Evolutionary conservation across 2,113 vertebrate genomes (phyloP).

Genomic region (Neotragus pygmaeus): DNA sequence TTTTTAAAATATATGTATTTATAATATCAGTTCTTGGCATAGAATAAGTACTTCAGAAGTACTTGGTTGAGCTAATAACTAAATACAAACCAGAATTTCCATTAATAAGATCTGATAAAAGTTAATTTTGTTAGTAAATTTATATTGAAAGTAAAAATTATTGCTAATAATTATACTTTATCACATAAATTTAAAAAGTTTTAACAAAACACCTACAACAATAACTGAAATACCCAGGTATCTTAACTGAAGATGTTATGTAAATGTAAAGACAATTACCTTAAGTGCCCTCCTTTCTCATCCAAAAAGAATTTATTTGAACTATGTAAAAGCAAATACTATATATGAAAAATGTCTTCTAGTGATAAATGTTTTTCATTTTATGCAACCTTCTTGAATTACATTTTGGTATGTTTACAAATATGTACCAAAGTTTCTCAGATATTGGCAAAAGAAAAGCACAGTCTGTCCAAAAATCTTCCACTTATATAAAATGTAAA

Average conservation of each 20-base stretch:
- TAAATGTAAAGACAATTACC: constrained; percentile 26
- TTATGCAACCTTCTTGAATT: constrained; percentile 34
- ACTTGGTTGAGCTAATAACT: not conserved
- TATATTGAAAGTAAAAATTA: not conserved
- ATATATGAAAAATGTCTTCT: constrained; percentile 30
- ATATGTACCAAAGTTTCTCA: constrained; percentile 27
- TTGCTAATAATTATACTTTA: not conserved
- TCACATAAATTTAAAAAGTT: not conserved
- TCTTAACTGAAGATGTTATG: not conserved
- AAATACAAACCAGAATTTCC: not conserved
- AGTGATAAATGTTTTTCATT: constrained; percentile 65
- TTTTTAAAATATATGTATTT: not conserved
- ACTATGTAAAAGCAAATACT: not conserved
- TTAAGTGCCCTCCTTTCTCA: constrained; percentile 28
- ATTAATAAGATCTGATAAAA: not conserved
- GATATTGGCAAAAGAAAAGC: constrained; percentile 49
- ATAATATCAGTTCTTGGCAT: not conserved
- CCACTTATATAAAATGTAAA: constrained; percentile 16
- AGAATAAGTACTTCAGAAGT: not conserved
- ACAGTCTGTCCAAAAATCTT: not conserved
- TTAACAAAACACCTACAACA: not conserved
- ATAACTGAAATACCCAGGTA: not conserved
- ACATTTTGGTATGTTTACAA: constrained; percentile 59
- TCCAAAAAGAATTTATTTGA: constrained; percentile 30
- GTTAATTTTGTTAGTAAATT: not conserved